Conservation (phyloP, 2,797 vertebrate genomes). For the Mus spretus region DNA sequence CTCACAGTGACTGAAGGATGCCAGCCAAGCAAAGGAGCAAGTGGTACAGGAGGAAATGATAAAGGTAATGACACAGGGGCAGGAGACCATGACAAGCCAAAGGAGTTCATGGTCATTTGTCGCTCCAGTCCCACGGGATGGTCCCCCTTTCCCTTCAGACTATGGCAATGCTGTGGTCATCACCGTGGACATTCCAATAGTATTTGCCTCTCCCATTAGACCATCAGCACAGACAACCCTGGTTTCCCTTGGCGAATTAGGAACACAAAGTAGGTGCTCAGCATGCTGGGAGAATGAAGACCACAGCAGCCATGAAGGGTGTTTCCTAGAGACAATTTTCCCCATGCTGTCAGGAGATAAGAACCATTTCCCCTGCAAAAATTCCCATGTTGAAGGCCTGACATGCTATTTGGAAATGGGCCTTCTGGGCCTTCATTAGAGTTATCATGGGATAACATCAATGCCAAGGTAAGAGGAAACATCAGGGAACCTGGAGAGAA, state of each 20-base stretch:
- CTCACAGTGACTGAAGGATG: background rate
- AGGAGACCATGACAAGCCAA: background rate
- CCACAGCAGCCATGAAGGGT: background rate
- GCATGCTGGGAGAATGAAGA: background rate
- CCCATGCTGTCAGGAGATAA: too few relatives aligned
- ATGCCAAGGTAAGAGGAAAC: background rate
- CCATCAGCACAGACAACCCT: background rate
- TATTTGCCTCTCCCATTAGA: background rate
- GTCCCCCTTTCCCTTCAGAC: background rate
- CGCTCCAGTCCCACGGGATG: background rate
- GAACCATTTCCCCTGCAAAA: background rate
- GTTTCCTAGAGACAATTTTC: background rate
- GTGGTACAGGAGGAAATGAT: background rate
- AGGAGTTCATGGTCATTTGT: background rate
- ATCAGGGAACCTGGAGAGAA: background rate
- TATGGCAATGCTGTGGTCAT: background rate
- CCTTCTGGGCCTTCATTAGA: background rate
- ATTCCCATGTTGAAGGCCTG: background rate
- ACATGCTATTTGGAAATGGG: background rate
- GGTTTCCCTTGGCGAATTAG: background rate
- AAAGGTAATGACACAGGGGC: background rate
- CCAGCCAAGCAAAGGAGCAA: background rate
- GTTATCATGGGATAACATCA: background rate
- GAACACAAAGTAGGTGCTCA: background rate
- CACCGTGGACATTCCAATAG: background rate